A percentile compares a stretch with the other conserved stretches of the same genome.
These are phyloP conservation scores for Enoplosus armatus DNA, from an alignment of 2,797 vertebrate species.

Conservation along the genomic window DNA sequence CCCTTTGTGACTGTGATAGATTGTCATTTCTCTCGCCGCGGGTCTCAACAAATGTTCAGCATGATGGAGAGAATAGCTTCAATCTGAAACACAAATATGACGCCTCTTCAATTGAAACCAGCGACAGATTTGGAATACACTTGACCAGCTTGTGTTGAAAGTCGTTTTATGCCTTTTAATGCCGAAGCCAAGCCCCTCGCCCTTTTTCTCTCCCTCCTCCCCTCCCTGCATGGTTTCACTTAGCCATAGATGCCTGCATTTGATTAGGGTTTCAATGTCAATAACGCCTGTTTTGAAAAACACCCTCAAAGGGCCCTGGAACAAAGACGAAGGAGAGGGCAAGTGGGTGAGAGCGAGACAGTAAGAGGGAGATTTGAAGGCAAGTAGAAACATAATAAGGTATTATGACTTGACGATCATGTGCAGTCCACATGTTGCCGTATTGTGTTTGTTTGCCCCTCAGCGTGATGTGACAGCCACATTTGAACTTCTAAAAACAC, in stretches of 20 bases:
- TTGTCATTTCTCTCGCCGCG: slow-evolving; percentile 30
- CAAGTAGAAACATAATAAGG: slow-evolving; percentile 66
- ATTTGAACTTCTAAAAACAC: slow-evolving; percentile 57
- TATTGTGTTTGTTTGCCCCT: slow-evolving; percentile 47
- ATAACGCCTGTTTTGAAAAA: slow-evolving; percentile 81
- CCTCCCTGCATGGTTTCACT: slow-evolving; percentile 64
- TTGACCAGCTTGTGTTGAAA: slow-evolving; percentile 56
- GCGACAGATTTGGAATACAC: slow-evolving; percentile 48
- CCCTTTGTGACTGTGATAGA: neutral
- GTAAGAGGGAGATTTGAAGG: slow-evolving; percentile 49
- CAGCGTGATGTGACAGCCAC: slow-evolving; percentile 60
- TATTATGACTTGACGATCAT: slow-evolving; percentile 73
- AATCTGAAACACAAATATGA: slow-evolving; percentile 41
- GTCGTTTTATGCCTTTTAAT: slow-evolving; percentile 58
- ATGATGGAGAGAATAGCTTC: slow-evolving; percentile 32
- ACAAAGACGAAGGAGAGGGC: slow-evolving; percentile 60
- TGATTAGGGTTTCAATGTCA: slow-evolving; percentile 79
- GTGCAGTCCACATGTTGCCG: slow-evolving; percentile 79
- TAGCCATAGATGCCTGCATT: slow-evolving; percentile 73
- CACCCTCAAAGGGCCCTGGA: slow-evolving; percentile 65
- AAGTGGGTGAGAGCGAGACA: slow-evolving; percentile 49
- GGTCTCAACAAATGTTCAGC: slow-evolving; percentile 21
- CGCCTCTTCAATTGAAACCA: slow-evolving; percentile 53
- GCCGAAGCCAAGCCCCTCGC: slow-evolving; percentile 48
- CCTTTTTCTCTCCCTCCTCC: neutral